Base-by-base conservation (phyloP, 2,888 invertebrate genomes). In the Nomada hirtipes region DNA sequence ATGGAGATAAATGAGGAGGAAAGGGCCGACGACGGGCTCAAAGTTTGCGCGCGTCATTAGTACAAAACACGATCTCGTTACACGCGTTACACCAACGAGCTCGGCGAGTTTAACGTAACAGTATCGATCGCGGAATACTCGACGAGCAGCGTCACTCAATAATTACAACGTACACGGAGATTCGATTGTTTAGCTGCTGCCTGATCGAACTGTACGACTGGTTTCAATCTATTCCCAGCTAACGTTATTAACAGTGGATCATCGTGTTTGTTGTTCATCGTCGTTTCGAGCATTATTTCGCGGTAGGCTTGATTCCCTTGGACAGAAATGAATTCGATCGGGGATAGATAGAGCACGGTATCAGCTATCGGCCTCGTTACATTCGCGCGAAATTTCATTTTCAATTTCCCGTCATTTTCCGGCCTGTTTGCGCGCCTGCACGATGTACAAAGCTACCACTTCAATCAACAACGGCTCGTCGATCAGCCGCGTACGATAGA, bases 51-150 rank as follows among this genome's bases (percentile, higher is more conserved):
- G 7, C 42, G 0, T 47, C 36, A 47, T 53, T 29, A n/a, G n/a
- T 57, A 23, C 13, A 11, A 11, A 47, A 47, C 74, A 23, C 20
- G 53, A 70, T 57, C 74, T 59, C 55, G 59, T 79, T 60, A 65
- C 53, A 53, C 42, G 26, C 69, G 67, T 71, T 73, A 79, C 68
- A 60, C 29, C 47, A 18, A 7, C 13, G 47, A 18, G 9, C 23
- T 23, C n/a, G 23, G 52, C 61, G 67, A 59, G 63, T 64, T 82
- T 47, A 68, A 55, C 63, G 52, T 59, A 72, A 76, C 59, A 72
- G 67, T 75, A 47, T 67, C 20, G 15, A 15, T 80, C 53, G 42
- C 29, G 26, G 68, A 74, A 68, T 71, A 55, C 26, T 7, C 57
- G 52, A 74, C 50, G 71, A 71, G 57, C 57, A 2, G 9, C 50